Conservation (phyloP, 2,113 vertebrate genomes). For the Pantherophis guttatus region DNA sequence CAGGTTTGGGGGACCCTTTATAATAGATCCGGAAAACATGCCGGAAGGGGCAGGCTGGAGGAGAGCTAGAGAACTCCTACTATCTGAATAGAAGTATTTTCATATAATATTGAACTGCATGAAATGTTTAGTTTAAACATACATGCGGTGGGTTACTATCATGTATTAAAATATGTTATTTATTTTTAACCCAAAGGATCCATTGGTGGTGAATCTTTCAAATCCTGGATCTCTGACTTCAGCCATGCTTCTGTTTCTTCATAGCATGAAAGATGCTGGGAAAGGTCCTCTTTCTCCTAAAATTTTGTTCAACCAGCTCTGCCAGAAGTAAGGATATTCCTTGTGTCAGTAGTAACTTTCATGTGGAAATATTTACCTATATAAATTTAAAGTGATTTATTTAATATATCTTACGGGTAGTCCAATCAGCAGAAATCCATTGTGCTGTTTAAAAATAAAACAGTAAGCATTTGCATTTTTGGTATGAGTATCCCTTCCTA, state of each 20-base stretch:
- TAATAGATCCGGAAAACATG: background rate
- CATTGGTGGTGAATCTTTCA: slow-evolving; percentile 81
- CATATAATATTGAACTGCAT: background rate
- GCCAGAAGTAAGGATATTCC: slow-evolving; percentile 85
- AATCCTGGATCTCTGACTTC: slow-evolving; percentile 91
- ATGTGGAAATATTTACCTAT: background rate
- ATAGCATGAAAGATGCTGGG: slow-evolving; percentile 90
- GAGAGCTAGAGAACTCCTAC: background rate
- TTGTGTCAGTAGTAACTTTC: background rate
- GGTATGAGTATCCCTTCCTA: background rate
- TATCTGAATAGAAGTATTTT: background rate
- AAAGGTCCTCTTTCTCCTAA: slow-evolving; percentile 91
- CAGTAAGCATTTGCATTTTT: background rate
- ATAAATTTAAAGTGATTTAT: background rate
- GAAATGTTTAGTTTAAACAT: background rate
- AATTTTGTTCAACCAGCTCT: slow-evolving; percentile 94
- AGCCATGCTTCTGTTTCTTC: slow-evolving; percentile 94
- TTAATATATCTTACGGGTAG: background rate
- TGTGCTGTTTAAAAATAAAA: background rate
- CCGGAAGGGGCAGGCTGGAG: background rate
- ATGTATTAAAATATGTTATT: slow-evolving; percentile 24
- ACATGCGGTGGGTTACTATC: background rate
- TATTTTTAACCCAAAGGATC: slow-evolving; percentile 74
- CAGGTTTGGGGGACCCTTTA: background rate
- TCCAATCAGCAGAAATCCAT: background rate